Evolutionary conservation across 2,888 invertebrate species (phyloP).

Genomic region (Dexiosoma caninum): DNA sequence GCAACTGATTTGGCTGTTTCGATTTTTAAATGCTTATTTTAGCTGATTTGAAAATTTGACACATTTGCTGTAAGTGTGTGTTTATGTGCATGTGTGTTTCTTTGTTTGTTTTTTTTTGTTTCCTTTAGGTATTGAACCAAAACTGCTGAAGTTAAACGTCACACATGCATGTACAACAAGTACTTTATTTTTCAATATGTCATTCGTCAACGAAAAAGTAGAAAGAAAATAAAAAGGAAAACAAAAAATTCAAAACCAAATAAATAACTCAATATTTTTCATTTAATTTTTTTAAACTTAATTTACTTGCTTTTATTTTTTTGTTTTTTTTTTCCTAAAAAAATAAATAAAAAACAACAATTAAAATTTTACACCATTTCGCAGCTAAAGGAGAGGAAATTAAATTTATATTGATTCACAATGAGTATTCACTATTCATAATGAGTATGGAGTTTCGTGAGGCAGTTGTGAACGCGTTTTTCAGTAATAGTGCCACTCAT

Average conservation of each 20-base stretch:
- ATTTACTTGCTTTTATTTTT: no score
- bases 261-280: constrained; percentile 59
- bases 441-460: no score
- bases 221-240: not conserved
- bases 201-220: constrained; percentile 54
- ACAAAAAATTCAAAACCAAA: not conserved
- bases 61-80: constrained; percentile 4
- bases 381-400: not conserved
- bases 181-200: constrained; percentile 50
- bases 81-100: not conserved
- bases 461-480: no score
- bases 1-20: constrained; percentile 1
- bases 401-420: not conserved
- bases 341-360: constrained; percentile 3
- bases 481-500: no score
- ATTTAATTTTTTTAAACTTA: constrained; percentile 6
- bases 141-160: constrained; percentile 44
- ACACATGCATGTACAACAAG: constrained; percentile 26
- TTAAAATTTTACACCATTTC: constrained; percentile 40
- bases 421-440: no score
- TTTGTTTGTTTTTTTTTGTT: constrained; percentile 3
- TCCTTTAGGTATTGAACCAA: constrained; percentile 45
- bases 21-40: constrained; percentile 33
- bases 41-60: constrained; percentile 37
- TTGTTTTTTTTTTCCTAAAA: constrained; percentile 28